Conservation (phyloP, 2,888 invertebrate genomes). For the Spodoptera exigua region DNA sequence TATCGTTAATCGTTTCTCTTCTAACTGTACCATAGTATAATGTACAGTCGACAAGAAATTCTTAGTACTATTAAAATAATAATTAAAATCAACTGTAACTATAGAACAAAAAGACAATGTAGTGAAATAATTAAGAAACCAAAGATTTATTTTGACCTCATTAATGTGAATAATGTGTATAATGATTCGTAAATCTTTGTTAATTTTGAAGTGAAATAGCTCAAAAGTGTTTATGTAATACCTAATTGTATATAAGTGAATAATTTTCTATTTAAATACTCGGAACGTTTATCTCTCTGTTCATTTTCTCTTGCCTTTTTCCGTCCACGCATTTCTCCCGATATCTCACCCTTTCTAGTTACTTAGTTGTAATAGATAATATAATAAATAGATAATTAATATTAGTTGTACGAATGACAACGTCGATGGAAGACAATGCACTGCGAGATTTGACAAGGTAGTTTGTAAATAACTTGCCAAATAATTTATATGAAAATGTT, state of each 20-base stretch:
- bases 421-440: slow-evolving; percentile 70
- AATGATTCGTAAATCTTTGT: not conserved
- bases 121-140: slow-evolving; percentile 54
- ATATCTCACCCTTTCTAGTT: slow-evolving; percentile 37
- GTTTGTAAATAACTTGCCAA: slow-evolving; percentile 73
- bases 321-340: slow-evolving; percentile 54
- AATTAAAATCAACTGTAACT: slow-evolving; percentile 32
- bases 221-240: slow-evolving; percentile 5
- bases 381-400: slow-evolving; percentile 33
- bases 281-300: slow-evolving; percentile 4
- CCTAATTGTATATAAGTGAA: too few relatives aligned
- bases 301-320: slow-evolving; percentile 40
- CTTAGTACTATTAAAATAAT: slow-evolving; percentile 23
- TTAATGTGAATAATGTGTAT: not conserved
- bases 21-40: slow-evolving; percentile 31
- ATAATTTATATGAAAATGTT: slow-evolving; percentile 59
- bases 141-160: slow-evolving; percentile 26
- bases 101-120: slow-evolving; percentile 45
- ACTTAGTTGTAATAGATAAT: slow-evolving; percentile 40
- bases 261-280: too few relatives aligned
- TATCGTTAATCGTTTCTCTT: slow-evolving; percentile 39
- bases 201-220: slow-evolving; percentile 11
- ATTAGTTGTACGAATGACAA: slow-evolving; percentile 50
- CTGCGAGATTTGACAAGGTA: slow-evolving; percentile 86
- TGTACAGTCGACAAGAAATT: slow-evolving; percentile 37